These are phyloP conservation scores for Sphecodes monilicornis DNA, from an alignment of 2,888 invertebrate genomes.

Conservation along the genomic window DNA sequence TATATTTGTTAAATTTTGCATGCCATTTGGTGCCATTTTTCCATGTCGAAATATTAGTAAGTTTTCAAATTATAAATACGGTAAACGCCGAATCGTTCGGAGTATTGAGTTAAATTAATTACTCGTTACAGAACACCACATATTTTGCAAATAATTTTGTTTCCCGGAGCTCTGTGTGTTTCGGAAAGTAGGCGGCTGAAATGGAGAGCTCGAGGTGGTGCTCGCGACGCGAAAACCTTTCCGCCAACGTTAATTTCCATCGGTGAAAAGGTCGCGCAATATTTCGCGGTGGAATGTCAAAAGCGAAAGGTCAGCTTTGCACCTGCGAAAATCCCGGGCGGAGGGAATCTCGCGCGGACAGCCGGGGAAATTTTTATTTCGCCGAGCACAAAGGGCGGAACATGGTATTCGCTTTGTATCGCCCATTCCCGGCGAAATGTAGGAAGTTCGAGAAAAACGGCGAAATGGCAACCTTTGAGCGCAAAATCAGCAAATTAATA, in stretches of 20 bases:
- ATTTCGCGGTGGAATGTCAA: slow-evolving; percentile 11
- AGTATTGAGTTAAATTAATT: not conserved
- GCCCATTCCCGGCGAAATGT: not conserved
- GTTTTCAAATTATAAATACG: not conserved
- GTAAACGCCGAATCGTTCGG: not conserved
- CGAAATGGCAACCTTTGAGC: not conserved
- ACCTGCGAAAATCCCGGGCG: slow-evolving; percentile 9
- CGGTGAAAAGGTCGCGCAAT: slow-evolving; percentile 43
- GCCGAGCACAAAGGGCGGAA: not conserved
- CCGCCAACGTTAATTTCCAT: slow-evolving; percentile 45
- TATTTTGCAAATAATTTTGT: not conserved
- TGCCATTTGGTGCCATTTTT: no score
- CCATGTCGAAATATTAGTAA: not conserved
- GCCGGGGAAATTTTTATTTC: not conserved
- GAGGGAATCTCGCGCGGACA: not conserved
- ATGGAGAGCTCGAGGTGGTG: slow-evolving; percentile 20
- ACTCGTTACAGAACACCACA: not conserved
- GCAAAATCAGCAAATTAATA: slow-evolving; percentile 25
- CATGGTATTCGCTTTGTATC: not conserved
- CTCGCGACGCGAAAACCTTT: slow-evolving; percentile 26
- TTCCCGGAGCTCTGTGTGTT: not conserved
- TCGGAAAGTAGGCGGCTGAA: not conserved
- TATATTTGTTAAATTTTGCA: no score
- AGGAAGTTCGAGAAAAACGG: slow-evolving; percentile 21
- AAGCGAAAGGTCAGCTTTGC: slow-evolving; percentile 39